Conservation (phyloP, 1,140 invertebrate species). For the Zaprionus taronus region DNA sequence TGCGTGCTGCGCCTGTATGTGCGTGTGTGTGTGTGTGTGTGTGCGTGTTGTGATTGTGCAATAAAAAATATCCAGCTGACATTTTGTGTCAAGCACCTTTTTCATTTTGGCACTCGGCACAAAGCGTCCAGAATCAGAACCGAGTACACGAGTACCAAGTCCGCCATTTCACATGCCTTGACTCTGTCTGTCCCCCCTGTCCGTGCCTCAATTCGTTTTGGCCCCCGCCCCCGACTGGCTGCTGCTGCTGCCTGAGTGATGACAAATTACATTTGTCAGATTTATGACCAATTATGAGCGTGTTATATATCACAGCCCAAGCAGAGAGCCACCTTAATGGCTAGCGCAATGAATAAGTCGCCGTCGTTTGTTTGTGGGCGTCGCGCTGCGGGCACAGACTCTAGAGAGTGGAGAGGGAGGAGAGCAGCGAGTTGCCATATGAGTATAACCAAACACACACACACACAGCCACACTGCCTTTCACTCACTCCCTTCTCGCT, state of each 20-base stretch:
- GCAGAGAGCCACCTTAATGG: conserved; percentile 75
- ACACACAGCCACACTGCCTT: background rate
- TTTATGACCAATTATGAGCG: conserved; percentile 85
- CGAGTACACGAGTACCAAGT: conserved; percentile 9
- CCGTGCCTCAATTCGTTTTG: background rate
- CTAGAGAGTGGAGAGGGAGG: background rate
- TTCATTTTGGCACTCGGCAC: conserved; percentile 78
- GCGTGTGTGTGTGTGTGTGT: conserved; percentile 10
- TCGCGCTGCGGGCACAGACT: conserved; percentile 28
- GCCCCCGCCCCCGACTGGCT: too few relatives aligned
- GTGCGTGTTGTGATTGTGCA: conserved; percentile 76
- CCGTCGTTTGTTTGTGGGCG: conserved; percentile 77
- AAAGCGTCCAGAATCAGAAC: conserved; percentile 31
- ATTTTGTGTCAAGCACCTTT: conserved; percentile 83
- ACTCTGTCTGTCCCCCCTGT: background rate
- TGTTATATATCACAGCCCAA: conserved; percentile 81
- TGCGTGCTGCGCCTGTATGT: conserved; percentile 10
- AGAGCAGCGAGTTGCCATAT: conserved; percentile 7
- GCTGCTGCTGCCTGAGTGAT: conserved; percentile 76
- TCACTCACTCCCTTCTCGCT: background rate
- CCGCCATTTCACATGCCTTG: conserved; percentile 6
- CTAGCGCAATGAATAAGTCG: conserved; percentile 81
- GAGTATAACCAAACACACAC: conserved; percentile 1
- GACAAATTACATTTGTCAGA: conserved; percentile 85
- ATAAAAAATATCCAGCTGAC: conserved; percentile 84